Percentiles rank a stretch among this genome's conserved stretches.
phyloP scores from a whole-genome alignment of 2,888 invertebrate genomes.

The Eumerus sabulonum region DNA sequence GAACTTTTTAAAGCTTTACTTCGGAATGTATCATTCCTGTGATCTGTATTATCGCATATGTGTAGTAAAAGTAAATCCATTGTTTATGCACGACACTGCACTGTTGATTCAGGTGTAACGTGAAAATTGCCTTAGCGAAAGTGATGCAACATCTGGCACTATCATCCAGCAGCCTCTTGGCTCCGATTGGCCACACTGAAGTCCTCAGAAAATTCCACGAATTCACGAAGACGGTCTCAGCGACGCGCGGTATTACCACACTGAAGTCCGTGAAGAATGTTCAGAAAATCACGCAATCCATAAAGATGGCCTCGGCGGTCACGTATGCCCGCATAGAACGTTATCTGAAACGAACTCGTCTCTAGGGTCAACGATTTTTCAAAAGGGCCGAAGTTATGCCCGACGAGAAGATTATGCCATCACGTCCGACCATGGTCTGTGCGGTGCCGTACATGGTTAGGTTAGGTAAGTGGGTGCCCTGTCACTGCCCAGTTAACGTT shows the following conservation, averaged over 20 bases:
- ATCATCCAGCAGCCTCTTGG: conserved; percentile 67
- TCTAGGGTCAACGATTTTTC: conserved; percentile 95
- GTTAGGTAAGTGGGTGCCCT: no score
- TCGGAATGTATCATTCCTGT: no score
- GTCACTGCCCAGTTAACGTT: no score
- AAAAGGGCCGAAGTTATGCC: conserved; percentile 92
- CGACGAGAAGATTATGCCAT: conserved; percentile 86
- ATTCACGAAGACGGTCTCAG: conserved; percentile 80
- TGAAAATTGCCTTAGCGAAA: conserved; percentile 61
- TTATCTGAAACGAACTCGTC: conserved; percentile 94
- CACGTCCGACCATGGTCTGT: conserved; percentile 98
- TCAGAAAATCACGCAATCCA: conserved; percentile 99
- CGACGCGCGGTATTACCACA: conserved; percentile 96
- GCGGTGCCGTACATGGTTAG: conserved; percentile 97
- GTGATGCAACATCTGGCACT: conserved; percentile 77
- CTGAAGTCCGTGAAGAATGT: conserved; percentile 99
- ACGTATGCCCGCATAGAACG: conserved; percentile 96
- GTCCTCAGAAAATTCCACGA: no score
- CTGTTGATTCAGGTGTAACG: conserved; percentile 62
- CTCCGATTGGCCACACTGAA: no score
- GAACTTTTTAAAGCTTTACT: no score
- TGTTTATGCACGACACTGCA: no score
- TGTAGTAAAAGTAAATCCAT: no score
- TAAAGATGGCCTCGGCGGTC: conserved; percentile 99
- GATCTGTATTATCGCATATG: no score